Conservation (phyloP, 2,113 vertebrate genomes). For the Cromileptes altivelis region DNA sequence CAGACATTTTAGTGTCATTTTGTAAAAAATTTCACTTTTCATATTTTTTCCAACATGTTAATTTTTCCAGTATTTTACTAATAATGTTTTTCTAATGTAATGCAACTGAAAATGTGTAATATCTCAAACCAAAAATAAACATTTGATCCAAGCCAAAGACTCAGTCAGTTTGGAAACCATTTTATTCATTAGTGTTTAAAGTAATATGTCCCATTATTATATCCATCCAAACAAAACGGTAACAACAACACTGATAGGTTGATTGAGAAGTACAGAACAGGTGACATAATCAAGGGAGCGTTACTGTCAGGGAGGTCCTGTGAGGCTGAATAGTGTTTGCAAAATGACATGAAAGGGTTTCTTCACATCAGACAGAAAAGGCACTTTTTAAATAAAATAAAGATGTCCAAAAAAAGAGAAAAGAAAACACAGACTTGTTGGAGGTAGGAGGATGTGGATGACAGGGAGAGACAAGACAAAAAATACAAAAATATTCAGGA, state of each 20-base stretch:
- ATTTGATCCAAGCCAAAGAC: conserved; percentile 11
- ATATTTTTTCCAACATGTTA: no score
- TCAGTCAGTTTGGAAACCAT: conserved; percentile 46
- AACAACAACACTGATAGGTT: conserved; percentile 19
- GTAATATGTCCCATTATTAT: conserved; percentile 64
- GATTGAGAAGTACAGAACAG: conserved; percentile 25
- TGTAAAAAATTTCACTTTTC: no score
- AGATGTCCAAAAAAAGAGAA: conserved; percentile 11
- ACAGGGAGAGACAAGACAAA: conserved; percentile 40
- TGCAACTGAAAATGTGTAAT: neutral
- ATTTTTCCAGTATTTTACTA: neutral
- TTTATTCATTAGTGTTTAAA: conserved; percentile 78
- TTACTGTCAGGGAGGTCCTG: conserved; percentile 42
- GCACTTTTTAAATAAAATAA: conserved; percentile 77
- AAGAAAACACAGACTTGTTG: conserved; percentile 31
- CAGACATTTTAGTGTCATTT: no score
- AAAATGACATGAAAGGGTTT: conserved; percentile 53
- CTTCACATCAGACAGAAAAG: conserved; percentile 78
- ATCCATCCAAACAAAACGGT: conserved; percentile 30
- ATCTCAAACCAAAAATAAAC: neutral
- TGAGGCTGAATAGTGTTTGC: conserved; percentile 31
- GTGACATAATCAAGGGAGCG: conserved; percentile 9
- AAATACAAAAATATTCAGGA: conserved; percentile 42
- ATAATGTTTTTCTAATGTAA: neutral
- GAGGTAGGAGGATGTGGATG: conserved; percentile 45